Evolutionary conservation across 2,797 vertebrate species (phyloP).

Genomic region (Bradypodion pumilum): DNA sequence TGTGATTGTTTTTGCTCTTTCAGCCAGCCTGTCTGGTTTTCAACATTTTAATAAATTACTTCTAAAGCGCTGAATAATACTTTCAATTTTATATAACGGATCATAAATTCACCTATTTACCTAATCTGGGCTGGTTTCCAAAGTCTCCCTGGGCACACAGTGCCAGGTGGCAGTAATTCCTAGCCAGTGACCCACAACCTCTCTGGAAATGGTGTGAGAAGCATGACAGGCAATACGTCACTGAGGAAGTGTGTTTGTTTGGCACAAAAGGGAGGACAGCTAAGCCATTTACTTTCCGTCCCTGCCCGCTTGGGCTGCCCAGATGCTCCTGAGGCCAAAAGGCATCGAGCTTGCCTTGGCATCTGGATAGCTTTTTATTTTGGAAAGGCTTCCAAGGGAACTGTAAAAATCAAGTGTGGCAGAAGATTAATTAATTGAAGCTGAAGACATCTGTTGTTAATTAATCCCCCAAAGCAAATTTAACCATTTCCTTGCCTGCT

Average conservation of each 20-base stretch:
- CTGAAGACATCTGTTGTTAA: slow-evolving; percentile 70
- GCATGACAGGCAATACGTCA: slow-evolving; percentile 4
- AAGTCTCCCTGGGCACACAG: not conserved
- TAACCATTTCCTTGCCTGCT: slow-evolving; percentile 60
- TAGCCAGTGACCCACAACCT: slow-evolving; percentile 11
- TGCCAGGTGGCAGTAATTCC: slow-evolving; percentile 11
- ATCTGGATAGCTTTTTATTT: not conserved
- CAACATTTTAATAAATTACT: not conserved
- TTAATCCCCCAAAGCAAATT: slow-evolving; percentile 62
- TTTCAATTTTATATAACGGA: not conserved
- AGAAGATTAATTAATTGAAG: slow-evolving; percentile 74
- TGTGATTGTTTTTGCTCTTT: no score
- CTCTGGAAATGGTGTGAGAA: slow-evolving; percentile 20
- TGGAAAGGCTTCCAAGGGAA: slow-evolving; percentile 28
- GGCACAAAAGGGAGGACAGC: not conserved
- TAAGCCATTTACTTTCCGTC: not conserved
- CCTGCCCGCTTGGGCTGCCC: not conserved
- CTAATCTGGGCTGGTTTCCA: slow-evolving; percentile 18
- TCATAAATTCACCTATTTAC: slow-evolving; percentile 2
- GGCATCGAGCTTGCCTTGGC: not conserved
- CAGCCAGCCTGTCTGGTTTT: not conserved
- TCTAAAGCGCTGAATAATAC: not conserved
- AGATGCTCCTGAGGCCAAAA: not conserved
- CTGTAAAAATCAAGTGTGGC: slow-evolving; percentile 51
- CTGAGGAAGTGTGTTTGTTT: not conserved